Evolutionary conservation across 2,113 vertebrate species (phyloP).

Genomic region (Romanogobio albipinnatus): DNA sequence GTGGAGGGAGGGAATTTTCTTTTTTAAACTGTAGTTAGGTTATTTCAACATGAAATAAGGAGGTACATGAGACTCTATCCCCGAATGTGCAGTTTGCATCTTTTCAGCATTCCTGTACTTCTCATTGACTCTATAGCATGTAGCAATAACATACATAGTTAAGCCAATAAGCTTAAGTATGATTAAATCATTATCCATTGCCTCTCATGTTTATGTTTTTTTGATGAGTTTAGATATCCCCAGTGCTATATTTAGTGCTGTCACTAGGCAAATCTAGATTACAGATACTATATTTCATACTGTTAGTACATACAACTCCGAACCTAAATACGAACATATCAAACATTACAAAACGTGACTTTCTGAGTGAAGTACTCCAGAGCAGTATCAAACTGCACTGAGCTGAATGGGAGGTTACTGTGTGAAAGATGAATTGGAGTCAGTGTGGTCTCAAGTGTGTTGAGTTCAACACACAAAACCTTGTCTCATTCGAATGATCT

Average conservation of each 20-base stretch:
- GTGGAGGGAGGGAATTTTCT: constrained; percentile 20
- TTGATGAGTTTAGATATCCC: not conserved
- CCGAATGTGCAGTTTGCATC: constrained; percentile 17
- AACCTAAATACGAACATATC: not conserved
- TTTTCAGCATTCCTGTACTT: not conserved
- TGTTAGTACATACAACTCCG: not conserved
- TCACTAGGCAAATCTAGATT: not conserved
- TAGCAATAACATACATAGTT: not conserved
- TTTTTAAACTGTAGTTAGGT: constrained; percentile 30
- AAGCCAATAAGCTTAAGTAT: not conserved
- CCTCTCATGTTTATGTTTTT: not conserved
- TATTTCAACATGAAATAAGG: constrained; percentile 31
- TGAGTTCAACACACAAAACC: constrained; percentile 89
- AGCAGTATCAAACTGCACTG: constrained; percentile 15
- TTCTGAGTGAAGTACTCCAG: not conserved
- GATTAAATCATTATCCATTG: not conserved
- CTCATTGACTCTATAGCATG: not conserved
- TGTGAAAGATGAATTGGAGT: constrained; percentile 57
- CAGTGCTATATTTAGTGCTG: not conserved
- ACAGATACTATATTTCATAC: not conserved
- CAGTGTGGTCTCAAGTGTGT: constrained; percentile 39
- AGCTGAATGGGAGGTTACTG: constrained; percentile 31
- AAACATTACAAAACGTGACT: not conserved
- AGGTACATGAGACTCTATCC: constrained; percentile 22
- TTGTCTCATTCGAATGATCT: constrained; percentile 97